phyloP scores from a whole-genome alignment of 2,797 vertebrate genomes.

The Sebastes miniatus region DNA sequence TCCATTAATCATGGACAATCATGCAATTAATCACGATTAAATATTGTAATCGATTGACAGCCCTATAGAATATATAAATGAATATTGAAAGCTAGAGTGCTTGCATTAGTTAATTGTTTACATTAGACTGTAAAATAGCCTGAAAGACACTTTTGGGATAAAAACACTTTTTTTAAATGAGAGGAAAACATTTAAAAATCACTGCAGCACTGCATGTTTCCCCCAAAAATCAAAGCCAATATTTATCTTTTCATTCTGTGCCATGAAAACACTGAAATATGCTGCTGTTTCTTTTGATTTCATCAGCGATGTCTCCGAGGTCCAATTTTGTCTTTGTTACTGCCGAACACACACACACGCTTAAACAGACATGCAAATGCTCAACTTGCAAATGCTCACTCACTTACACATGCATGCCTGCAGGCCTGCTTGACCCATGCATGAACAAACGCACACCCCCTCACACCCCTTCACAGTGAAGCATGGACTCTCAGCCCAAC shows the following conservation, averaged over 20 bases:
- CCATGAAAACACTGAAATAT: slow-evolving; percentile 15
- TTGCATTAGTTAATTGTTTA: not conserved
- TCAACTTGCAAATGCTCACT: not conserved
- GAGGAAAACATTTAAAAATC: not conserved
- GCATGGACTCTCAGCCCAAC: not conserved
- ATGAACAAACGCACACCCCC: not conserved
- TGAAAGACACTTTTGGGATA: not conserved
- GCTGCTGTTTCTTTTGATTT: slow-evolving; percentile 48
- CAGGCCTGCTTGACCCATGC: not conserved
- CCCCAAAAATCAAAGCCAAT: slow-evolving; percentile 9
- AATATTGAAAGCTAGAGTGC: not conserved
- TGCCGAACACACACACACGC: not conserved
- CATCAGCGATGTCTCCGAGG: slow-evolving; percentile 42
- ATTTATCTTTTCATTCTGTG: slow-evolving; percentile 38
- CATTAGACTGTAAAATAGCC: not conserved
- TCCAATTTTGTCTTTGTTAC: slow-evolving; percentile 3
- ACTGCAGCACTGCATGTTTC: not conserved
- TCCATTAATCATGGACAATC: too few species aligned
- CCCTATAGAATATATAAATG: not conserved
- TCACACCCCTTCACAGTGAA: not conserved
- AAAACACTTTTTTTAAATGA: not conserved
- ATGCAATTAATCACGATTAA: too few species aligned
- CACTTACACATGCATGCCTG: not conserved
- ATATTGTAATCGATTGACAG: too few species aligned
- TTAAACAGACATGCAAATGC: not conserved